A percentile compares a stretch with the other conserved stretches of the same genome.
phyloP scores from a whole-genome alignment of 2,113 vertebrate genomes.

The Misgurnus mizolepis region DNA sequence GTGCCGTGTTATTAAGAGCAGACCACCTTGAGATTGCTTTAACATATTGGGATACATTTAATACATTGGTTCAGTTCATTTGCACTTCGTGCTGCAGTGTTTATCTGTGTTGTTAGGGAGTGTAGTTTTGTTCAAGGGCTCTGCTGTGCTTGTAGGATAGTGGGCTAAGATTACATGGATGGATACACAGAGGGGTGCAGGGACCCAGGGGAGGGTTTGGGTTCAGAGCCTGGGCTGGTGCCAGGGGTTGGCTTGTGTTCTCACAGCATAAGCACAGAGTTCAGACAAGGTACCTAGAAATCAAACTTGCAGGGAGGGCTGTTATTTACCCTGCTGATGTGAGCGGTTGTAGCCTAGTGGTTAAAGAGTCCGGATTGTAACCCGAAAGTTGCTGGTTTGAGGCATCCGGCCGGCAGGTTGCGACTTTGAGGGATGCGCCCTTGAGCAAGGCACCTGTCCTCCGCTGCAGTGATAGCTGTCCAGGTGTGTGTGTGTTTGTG shows the following conservation, averaged over 20 bases:
- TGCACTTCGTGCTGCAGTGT: constrained; percentile 20
- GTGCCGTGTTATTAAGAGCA: background rate
- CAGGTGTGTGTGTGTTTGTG: too few relatives aligned
- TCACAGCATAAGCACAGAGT: constrained; percentile 27
- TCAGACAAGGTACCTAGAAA: constrained; percentile 7
- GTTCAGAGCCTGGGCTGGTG: constrained; percentile 27
- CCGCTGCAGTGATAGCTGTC: too few relatives aligned
- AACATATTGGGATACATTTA: constrained; percentile 12
- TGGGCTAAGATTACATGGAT: constrained; percentile 16
- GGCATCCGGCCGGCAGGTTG: too few relatives aligned
- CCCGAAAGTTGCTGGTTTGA: too few relatives aligned
- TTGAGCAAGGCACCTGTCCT: too few relatives aligned
- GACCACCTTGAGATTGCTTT: constrained; percentile 1
- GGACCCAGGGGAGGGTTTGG: constrained; percentile 13
- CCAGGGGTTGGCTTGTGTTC: constrained; percentile 35
- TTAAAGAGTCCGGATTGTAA: too few relatives aligned
- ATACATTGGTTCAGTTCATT: constrained; percentile 10
- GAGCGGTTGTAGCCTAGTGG: too few relatives aligned
- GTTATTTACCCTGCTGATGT: background rate
- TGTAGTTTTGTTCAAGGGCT: constrained; percentile 10
- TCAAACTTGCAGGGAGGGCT: background rate
- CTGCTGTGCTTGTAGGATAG: constrained; percentile 5
- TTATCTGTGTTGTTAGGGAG: constrained; percentile 18
- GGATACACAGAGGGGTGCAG: background rate
- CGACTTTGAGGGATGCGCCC: too few relatives aligned